phyloP scores from a whole-genome alignment of 1,140 invertebrate genomes.

The Brachionus sp. region DNA sequence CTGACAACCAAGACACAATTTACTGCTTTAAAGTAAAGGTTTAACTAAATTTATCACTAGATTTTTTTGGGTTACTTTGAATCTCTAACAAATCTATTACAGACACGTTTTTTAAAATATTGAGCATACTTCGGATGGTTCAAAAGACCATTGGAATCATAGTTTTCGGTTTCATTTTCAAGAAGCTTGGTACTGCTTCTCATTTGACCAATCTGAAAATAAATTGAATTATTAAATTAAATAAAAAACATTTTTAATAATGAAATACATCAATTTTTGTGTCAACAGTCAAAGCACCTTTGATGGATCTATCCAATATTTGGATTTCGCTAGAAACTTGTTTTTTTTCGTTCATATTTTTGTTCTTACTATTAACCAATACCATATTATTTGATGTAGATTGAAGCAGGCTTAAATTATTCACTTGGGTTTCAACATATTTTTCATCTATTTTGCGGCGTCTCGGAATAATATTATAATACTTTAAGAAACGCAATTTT shows the following conservation, averaged over 20 bases:
- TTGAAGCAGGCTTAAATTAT: neutral
- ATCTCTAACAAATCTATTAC: neutral
- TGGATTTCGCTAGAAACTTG: neutral
- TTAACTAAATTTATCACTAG: neutral
- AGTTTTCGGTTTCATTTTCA: neutral
- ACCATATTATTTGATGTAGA: neutral
- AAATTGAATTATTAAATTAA: neutral
- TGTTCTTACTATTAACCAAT: neutral
- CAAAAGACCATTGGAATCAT: conserved; percentile 16
- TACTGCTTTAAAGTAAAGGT: neutral
- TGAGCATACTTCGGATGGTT: conserved; percentile 45
- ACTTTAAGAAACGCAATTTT: neutral
- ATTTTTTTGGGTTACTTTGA: neutral
- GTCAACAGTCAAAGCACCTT: neutral
- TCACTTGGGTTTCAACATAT: neutral
- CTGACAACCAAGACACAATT: conserved; percentile 8
- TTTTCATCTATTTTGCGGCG: neutral
- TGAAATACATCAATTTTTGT: conserved; percentile 11
- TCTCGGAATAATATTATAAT: neutral
- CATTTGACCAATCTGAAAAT: neutral
- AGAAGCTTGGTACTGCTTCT: neutral
- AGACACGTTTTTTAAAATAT: conserved; percentile 37
- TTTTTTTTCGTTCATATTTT: neutral
- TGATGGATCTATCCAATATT: neutral
- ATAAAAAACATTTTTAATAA: neutral